Evolutionary conservation across 1,140 invertebrate species (phyloP).

Genomic region (Bombyx mandarina): DNA sequence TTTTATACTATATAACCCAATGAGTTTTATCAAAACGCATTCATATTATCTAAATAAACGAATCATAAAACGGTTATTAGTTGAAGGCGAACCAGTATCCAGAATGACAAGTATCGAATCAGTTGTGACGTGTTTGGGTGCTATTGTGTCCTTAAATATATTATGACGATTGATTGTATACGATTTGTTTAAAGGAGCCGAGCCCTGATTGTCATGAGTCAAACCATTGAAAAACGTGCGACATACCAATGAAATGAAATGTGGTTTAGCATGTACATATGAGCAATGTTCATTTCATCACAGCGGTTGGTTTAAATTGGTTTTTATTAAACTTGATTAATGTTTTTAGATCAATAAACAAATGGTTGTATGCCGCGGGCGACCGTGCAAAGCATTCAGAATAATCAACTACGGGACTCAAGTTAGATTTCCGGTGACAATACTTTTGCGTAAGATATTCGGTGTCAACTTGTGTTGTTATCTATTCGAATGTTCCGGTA

Average conservation of each 20-base stretch:
- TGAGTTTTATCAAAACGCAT: no score
- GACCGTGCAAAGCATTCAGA: no score
- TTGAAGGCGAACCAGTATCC: constrained; percentile 2
- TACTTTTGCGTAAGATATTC: no score
- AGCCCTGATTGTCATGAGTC: constrained; percentile 12
- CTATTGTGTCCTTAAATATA: constrained; percentile 10
- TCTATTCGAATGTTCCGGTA: no score
- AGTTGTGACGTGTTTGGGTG: constrained; percentile 1
- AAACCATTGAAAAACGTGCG: constrained; percentile 14
- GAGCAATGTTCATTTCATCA: constrained; percentile 3
- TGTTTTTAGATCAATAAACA: constrained; percentile 3
- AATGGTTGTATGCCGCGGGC: no score
- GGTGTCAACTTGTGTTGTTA: no score
- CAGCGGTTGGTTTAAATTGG: constrained; percentile 18
- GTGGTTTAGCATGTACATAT: constrained; percentile 10
- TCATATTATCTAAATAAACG: not conserved
- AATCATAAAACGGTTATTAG: not conserved
- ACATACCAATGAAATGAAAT: constrained; percentile 7
- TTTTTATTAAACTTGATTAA: constrained; percentile 29
- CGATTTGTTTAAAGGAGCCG: constrained; percentile 10
- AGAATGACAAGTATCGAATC: constrained; percentile 6
- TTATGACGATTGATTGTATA: constrained; percentile 14
- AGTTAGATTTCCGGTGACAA: no score
- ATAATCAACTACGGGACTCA: no score
- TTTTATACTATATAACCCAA: no score